These are phyloP conservation scores for Tetanocera ferruginea DNA, from an alignment of 2,888 invertebrate genomes.

Conservation along the genomic window DNA sequence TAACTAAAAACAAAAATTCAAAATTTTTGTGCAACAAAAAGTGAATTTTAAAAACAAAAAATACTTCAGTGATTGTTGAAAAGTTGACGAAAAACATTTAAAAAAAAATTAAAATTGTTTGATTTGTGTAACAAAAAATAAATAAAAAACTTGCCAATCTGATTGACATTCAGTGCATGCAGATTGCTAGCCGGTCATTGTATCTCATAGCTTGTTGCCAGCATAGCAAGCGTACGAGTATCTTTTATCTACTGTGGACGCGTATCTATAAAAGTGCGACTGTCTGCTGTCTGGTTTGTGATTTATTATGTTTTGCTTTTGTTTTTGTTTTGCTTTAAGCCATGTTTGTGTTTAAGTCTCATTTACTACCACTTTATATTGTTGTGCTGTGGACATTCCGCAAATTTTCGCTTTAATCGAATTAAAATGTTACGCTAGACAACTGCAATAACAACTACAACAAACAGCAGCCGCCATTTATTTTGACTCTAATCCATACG, in stretches of 20 bases:
- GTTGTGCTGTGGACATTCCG: background rate
- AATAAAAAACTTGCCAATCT: background rate
- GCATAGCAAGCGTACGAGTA: background rate
- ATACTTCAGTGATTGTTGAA: background rate
- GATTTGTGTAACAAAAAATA: background rate
- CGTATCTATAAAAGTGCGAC: slow-evolving; percentile 24
- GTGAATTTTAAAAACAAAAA: background rate
- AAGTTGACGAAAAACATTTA: background rate
- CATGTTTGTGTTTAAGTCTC: background rate
- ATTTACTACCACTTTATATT: background rate
- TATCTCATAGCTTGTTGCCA: background rate
- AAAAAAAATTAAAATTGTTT: background rate
- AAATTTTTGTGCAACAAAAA: background rate
- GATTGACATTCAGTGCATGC: background rate
- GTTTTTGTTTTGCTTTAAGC: background rate
- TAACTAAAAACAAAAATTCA: background rate
- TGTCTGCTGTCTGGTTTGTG: slow-evolving; percentile 31
- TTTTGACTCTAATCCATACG: background rate
- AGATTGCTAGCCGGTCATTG: slow-evolving; percentile 9
- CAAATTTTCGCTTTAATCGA: background rate
- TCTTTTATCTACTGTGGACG: background rate
- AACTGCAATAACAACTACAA: background rate
- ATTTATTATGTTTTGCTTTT: slow-evolving; percentile 20
- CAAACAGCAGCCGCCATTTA: background rate
- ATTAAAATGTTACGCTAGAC: slow-evolving; percentile 1